phyloP scores from a whole-genome alignment of 2,797 vertebrate genomes.

The Anisognathus igniventris region DNA sequence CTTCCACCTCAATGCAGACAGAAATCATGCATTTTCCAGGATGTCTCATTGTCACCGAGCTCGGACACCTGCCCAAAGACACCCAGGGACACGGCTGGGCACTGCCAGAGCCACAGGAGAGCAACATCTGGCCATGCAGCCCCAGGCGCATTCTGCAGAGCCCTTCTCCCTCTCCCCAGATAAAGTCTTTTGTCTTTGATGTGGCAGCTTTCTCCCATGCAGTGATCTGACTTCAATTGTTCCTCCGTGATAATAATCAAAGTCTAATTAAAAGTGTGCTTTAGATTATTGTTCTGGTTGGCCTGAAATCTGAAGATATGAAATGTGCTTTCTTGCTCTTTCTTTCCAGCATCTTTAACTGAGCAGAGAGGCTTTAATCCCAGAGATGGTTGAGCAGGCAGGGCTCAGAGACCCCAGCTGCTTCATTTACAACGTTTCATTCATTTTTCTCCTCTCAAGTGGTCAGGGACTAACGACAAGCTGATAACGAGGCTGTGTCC shows the following conservation, averaged over 20 bases:
- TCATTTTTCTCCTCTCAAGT: not conserved
- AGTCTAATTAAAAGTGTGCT: constrained; percentile 46
- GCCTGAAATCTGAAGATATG: constrained; percentile 2
- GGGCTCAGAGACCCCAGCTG: not conserved
- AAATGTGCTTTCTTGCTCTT: not conserved
- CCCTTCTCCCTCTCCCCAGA: not conserved
- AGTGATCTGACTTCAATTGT: constrained; percentile 20
- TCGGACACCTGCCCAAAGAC: not conserved
- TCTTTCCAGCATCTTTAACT: not conserved
- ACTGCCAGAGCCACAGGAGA: fast-evolving
- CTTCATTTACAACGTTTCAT: not conserved
- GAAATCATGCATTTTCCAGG: not conserved
- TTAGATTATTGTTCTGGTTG: not conserved
- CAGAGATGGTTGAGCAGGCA: not conserved
- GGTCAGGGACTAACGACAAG: not conserved
- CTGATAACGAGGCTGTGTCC: not conserved
- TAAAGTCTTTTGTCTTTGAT: not conserved
- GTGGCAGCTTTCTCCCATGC: not conserved
- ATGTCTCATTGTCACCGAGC: fast-evolving
- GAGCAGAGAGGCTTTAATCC: not conserved
- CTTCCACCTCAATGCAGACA: not conserved
- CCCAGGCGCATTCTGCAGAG: not conserved
- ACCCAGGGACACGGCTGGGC: fast-evolving
- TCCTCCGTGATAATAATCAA: not conserved
- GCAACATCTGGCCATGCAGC: fast-evolving